These are phyloP conservation scores for Acanthochromis polyacanthus DNA, from an alignment of 2,113 vertebrate genomes.

Conservation along the genomic window DNA sequence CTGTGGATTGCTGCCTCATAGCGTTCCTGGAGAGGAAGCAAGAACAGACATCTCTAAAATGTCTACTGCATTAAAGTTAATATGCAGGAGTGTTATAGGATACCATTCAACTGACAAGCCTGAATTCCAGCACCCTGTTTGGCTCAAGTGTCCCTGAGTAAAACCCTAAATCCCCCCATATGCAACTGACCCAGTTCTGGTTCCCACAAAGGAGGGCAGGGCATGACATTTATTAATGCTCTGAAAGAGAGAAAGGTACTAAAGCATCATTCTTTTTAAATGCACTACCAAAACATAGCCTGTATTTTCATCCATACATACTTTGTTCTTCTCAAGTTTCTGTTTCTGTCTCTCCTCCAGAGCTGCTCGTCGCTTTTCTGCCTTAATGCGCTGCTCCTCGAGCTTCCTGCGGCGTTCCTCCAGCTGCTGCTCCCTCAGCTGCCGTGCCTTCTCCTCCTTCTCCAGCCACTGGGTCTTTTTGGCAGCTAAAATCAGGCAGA, in stretches of 20 bases:
- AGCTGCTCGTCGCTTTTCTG: slow-evolving; percentile 89
- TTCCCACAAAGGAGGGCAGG: background rate
- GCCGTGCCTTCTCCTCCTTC: slow-evolving; percentile 94
- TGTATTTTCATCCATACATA: slow-evolving; percentile 59
- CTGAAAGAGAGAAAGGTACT: background rate
- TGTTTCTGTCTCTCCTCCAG: slow-evolving; percentile 95
- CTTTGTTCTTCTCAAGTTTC: slow-evolving; percentile 98
- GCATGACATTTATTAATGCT: background rate
- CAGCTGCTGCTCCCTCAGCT: slow-evolving; percentile 93
- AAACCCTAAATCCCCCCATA: slow-evolving; percentile 20
- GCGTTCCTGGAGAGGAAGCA: slow-evolving; percentile 86
- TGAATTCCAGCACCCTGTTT: background rate
- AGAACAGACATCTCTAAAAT: background rate
- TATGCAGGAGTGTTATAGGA: background rate
- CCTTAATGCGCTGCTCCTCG: slow-evolving; percentile 92
- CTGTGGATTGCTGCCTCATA: slow-evolving; percentile 95
- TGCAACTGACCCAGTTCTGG: slow-evolving; percentile 12
- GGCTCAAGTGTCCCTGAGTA: slow-evolving; percentile 1
- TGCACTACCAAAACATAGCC: background rate
- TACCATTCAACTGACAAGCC: background rate
- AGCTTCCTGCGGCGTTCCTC: slow-evolving; percentile 91
- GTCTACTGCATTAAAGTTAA: background rate
- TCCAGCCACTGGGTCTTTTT: slow-evolving; percentile 96
- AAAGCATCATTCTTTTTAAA: background rate
- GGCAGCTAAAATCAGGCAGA: slow-evolving; percentile 82